Evolutionary conservation across 2,113 vertebrate species (phyloP), one percentile per base, ranked within the genome.

Genomic region (Macrotus californicus): DNA sequence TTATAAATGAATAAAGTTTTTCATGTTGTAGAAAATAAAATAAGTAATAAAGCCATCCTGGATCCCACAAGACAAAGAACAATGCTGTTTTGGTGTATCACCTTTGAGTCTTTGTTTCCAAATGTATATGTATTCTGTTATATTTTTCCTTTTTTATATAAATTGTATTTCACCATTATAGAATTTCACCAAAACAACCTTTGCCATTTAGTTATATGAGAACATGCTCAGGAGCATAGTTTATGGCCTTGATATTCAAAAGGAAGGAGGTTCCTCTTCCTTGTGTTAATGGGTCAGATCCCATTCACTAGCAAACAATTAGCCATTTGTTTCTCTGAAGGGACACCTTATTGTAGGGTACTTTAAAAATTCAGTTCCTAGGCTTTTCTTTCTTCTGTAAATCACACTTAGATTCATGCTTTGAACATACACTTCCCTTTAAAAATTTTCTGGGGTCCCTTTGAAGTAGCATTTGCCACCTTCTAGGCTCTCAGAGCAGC

Each of bases 401-500:
- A 41, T 91, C 34, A 14, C 79, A 48, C 54, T 41, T 24, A 75
- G 39, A n/a, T n/a, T 69, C 52, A 48, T 24, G 43, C 93, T 89
- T 89, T 29, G 80, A 85, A 90, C 10, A 1, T 24, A 29, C 1
- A 0, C 52, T 14, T 88, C 34, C 87, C 67, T 4, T 12, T 72
- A 19, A 89, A 75, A 77, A 75, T 81, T 72, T 91, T 31, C 81
- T 26, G 48, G 46, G 72, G 36, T 26, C 46, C 50, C 86, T 97
- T 84, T 89, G 94, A 96, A 96, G 95, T 85, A 24, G 39, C 91
- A 87, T 96, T 89, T 92, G 95, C 87, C 85, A 67, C 64, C 6
- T 10, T 69, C 29, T 14, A 56, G 91, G 67, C 66, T 87, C 69
- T 29, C 39, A 61, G 81, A 77, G 81, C 95, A 85, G 56, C 72